Percentiles rank a stretch among this genome's conserved stretches.
These are phyloP conservation scores for Pristionchus arcanus DNA, from an alignment of 2,888 invertebrate species.

Conservation along the genomic window DNA sequence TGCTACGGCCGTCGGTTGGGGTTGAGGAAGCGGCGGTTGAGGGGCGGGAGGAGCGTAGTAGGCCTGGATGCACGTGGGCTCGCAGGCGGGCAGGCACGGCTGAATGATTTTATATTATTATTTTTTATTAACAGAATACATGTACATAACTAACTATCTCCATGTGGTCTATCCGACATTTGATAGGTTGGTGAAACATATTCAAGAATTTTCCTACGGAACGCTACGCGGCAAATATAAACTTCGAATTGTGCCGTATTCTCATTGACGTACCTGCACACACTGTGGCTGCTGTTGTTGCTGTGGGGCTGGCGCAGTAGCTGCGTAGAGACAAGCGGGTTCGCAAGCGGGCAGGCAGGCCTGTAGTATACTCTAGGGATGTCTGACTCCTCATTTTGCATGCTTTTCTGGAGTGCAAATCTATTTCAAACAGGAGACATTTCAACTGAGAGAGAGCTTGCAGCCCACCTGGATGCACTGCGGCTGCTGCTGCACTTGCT, in stretches of 20 bases:
- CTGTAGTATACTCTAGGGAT: not conserved
- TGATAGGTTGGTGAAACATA: not conserved
- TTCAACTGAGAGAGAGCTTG: not conserved
- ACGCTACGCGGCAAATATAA: not conserved
- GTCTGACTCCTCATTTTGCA: too few species aligned
- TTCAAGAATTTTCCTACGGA: too few species aligned
- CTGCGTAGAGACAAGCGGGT: not conserved
- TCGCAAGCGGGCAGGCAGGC: conserved; percentile 25
- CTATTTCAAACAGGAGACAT: too few species aligned
- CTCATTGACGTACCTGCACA: not conserved
- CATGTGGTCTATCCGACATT: not conserved
- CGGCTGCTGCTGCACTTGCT: not conserved
- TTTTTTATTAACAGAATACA: not conserved
- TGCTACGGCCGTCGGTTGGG: not conserved
- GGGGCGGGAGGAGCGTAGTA: conserved; percentile 1
- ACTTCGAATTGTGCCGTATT: not conserved
- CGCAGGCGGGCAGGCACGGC: conserved; percentile 34
- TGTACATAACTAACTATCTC: not conserved
- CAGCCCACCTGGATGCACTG: conserved; percentile 32
- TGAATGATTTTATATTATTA: not conserved
- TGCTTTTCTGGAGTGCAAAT: too few species aligned
- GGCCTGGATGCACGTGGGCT: not conserved
- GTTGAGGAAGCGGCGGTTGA: not conserved
- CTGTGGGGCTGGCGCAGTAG: not conserved
- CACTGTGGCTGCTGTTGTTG: not conserved